Evolutionary conservation across 2,113 vertebrate species (phyloP).

Genomic region (Pangasianodon gigas): DNA sequence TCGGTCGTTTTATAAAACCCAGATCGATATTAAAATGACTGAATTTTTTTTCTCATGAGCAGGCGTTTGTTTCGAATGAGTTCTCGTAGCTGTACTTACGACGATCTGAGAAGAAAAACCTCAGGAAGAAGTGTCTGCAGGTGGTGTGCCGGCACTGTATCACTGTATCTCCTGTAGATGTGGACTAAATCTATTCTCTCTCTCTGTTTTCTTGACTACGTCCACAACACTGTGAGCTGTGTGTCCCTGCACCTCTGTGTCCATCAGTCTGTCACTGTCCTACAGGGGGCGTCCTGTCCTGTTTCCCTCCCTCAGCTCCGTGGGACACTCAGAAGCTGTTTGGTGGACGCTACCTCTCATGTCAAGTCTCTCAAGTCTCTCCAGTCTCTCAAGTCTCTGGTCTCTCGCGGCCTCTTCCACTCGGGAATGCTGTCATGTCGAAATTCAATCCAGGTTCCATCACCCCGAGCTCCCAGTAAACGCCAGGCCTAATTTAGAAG

Average conservation of each 20-base stretch:
- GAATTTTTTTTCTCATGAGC: too few relatives aligned
- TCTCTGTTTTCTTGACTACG: slow-evolving; percentile 50
- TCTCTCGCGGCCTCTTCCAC: slow-evolving; percentile 57
- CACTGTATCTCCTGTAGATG: slow-evolving; percentile 6
- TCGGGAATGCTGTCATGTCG: slow-evolving; percentile 73
- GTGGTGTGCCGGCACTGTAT: background rate
- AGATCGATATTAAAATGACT: background rate
- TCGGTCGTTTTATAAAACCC: background rate
- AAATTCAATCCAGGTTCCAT: slow-evolving; percentile 72
- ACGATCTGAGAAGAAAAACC: background rate
- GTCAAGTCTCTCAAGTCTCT: slow-evolving; percentile 58
- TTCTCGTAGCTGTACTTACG: background rate
- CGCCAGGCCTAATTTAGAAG: slow-evolving; percentile 32
- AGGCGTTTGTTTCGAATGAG: background rate
- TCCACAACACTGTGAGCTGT: slow-evolving; percentile 50
- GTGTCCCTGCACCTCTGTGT: slow-evolving; percentile 46
- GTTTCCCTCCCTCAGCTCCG: slow-evolving; percentile 40
- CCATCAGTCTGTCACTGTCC: slow-evolving; percentile 42
- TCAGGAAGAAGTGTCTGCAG: slow-evolving; percentile 5
- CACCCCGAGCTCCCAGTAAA: slow-evolving; percentile 42
- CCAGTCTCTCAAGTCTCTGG: slow-evolving; percentile 55
- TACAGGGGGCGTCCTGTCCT: slow-evolving; percentile 32
- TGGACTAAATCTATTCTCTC: slow-evolving; percentile 30
- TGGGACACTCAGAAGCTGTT: slow-evolving; percentile 60
- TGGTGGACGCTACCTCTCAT: slow-evolving; percentile 28